phyloP scores from a whole-genome alignment of 2,113 vertebrate species.

The Vimba vimba region DNA sequence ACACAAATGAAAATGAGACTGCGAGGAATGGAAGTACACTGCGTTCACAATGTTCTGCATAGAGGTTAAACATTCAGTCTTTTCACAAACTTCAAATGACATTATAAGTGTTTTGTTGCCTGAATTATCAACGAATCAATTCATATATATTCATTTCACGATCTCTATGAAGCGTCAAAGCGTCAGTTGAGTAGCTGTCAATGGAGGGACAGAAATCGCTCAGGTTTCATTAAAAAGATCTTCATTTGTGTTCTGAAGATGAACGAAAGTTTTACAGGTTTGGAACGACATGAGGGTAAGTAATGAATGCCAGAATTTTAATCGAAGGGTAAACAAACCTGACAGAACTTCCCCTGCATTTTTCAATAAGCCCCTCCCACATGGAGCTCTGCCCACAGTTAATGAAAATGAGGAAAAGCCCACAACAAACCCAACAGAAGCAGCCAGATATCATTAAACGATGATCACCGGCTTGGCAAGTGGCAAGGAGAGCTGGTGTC shows the following conservation, averaged over 20 bases:
- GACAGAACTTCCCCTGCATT: neutral
- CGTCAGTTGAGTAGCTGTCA: too few species aligned
- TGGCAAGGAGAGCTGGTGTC: conserved; percentile 20
- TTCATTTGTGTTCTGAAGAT: too few species aligned
- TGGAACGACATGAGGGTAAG: too few species aligned
- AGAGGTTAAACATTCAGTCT: neutral
- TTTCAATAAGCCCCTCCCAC: neutral
- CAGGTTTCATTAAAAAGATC: too few species aligned
- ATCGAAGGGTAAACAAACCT: neutral
- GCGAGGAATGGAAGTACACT: neutral
- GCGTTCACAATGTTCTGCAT: neutral
- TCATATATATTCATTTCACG: too few species aligned
- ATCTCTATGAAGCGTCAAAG: too few species aligned
- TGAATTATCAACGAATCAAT: neutral
- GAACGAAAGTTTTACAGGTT: too few species aligned
- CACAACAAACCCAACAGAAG: conserved; percentile 6
- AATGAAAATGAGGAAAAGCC: neutral
- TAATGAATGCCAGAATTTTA: too few species aligned
- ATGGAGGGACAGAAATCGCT: too few species aligned
- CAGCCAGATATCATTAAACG: neutral
- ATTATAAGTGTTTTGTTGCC: neutral
- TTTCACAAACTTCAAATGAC: neutral
- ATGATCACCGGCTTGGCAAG: conserved; percentile 20
- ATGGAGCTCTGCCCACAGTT: neutral
- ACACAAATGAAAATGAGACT: neutral